These are phyloP conservation scores for Microtus pennsylvanicus DNA, from an alignment of 2,113 vertebrate species.

Conservation along the genomic window DNA sequence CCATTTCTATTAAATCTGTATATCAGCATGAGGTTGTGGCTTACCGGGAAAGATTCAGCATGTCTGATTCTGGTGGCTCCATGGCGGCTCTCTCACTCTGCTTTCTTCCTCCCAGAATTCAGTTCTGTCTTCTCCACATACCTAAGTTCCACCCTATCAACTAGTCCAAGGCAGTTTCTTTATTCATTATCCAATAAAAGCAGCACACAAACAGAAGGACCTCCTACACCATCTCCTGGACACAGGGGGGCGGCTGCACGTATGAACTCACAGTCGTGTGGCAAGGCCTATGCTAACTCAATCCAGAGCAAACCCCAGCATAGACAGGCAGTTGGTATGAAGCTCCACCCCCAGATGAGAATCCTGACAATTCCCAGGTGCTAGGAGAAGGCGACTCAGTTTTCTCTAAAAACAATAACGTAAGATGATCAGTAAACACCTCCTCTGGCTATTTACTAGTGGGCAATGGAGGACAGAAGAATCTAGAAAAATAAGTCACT, in stretches of 20 bases:
- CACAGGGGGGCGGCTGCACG: background rate
- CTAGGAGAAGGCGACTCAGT: background rate
- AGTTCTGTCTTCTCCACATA: no score
- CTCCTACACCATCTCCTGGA: background rate
- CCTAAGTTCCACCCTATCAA: no score
- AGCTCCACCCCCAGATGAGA: background rate
- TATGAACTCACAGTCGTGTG: background rate
- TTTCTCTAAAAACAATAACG: background rate
- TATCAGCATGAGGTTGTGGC: no score
- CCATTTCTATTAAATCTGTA: no score
- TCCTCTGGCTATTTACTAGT: background rate
- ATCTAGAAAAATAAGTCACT: background rate
- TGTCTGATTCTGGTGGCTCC: no score
- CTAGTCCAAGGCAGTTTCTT: no score
- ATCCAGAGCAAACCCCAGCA: background rate
- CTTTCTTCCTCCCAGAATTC: no score
- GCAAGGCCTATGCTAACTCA: background rate
- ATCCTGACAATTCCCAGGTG: background rate
- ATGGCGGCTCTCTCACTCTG: no score
- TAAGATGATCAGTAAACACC: background rate
- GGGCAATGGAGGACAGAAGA: background rate
- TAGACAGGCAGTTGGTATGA: background rate
- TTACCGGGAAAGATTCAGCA: no score
- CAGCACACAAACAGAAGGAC: no score
- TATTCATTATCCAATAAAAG: no score